A percentile compares a stretch with the other conserved stretches of the same genome.
These are phyloP conservation scores for Alethe castanea DNA, from an alignment of 2,113 vertebrate genomes.

Conservation along the genomic window DNA sequence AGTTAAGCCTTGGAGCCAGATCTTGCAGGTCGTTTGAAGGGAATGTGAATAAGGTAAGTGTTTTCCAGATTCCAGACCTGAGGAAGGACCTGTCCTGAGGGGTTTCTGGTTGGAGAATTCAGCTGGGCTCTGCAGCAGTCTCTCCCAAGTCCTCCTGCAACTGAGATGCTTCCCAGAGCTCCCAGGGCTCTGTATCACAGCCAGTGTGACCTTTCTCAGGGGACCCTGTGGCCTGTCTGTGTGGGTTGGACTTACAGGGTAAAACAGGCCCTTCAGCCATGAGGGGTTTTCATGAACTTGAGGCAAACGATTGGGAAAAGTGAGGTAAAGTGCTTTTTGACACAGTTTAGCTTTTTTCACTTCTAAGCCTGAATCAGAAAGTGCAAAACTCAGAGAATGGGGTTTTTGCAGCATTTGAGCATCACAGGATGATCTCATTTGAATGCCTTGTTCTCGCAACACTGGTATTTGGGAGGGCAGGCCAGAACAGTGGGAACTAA, in stretches of 20 bases:
- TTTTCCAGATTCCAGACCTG: constrained; percentile 14
- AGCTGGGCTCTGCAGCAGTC: not conserved
- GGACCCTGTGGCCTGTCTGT: not conserved
- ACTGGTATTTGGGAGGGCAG: not conserved
- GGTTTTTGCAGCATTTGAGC: not conserved
- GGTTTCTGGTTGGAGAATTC: not conserved
- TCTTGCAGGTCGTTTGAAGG: constrained; percentile 29
- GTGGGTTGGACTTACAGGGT: not conserved
- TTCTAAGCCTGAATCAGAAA: not conserved
- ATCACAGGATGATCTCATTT: not conserved
- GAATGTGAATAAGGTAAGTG: not conserved
- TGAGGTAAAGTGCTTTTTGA: not conserved
- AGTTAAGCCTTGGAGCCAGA: constrained; percentile 10
- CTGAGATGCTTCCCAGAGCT: not conserved
- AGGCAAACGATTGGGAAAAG: not conserved
- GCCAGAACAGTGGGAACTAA: not conserved
- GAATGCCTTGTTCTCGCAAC: not conserved
- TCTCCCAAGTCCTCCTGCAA: not conserved
- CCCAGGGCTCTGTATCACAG: not conserved
- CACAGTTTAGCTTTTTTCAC: not conserved
- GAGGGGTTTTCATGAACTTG: not conserved
- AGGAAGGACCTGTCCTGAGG: constrained; percentile 11
- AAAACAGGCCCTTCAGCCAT: not conserved
- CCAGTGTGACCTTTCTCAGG: not conserved
- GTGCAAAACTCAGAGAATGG: not conserved